Evolutionary conservation across 2,113 vertebrate genomes (phyloP), one percentile per base, ranked within the genome.

Genomic region (Promerops cafer): DNA sequence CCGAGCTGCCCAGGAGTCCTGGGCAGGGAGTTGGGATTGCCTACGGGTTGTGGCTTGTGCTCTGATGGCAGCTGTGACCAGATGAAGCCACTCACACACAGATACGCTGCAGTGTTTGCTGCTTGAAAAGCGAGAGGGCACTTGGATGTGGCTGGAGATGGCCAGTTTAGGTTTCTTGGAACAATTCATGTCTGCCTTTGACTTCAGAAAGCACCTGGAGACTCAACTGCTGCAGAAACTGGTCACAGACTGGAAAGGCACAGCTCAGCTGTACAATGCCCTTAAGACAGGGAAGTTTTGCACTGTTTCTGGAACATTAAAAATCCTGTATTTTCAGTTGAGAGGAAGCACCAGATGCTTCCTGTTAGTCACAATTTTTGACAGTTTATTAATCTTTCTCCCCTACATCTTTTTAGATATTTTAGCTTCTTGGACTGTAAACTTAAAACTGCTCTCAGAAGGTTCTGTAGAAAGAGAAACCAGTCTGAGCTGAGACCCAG

Each of bases 271-370:
- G 76, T 71, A 74, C 13, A 39, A n/a, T 86, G 61, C 64, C 77
- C 83, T 93, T 50, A 79, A 74, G 30, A 85, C 82, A 95, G 92
- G 91, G 66, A 96, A 88, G 90, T 88, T 91, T 85, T 87, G 76
- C 68, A 87, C 60, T 86, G 74, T 20, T 92, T 96, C 82, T 95
- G 88, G 83, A 96, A 92, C 93, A 95, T 77, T 47, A 93, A 93
- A 96, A 94, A 93, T 92, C 90, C 96, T 64, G 84, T 90, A 93
- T 95, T 97, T 97, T 95, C 96, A 93, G 93, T 95, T 68, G 88
- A 92, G 84, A 97, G 96, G 97, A 97, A 97, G 57, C 40, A 96
- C 76, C 97, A 97, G 97, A 83, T 97, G 97, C 95, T 97, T 97
- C 97, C 97, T 97, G 97, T 97, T 97, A 96, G 96, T 95, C 91